A percentile compares a stretch with the other conserved stretches of the same genome.
These are phyloP conservation scores for Scelioninae gen. 1 DNA, from an alignment of 2,888 invertebrate genomes.

Conservation along the genomic window DNA sequence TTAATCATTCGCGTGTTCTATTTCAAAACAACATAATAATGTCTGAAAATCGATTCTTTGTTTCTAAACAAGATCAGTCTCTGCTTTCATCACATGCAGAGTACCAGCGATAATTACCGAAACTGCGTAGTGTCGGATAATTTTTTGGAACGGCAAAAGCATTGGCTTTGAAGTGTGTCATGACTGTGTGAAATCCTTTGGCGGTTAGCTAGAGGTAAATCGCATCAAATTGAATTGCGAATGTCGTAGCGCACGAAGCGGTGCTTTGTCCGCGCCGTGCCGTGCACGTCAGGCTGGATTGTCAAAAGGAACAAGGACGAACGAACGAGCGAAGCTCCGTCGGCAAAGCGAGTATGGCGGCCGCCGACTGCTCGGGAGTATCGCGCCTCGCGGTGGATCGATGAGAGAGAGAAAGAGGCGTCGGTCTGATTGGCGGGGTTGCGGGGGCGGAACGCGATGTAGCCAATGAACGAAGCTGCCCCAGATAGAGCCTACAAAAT, in stretches of 20 bases:
- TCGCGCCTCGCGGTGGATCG: constrained; percentile 68
- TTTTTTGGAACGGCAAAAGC: constrained; percentile 27
- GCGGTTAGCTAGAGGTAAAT: constrained; percentile 55
- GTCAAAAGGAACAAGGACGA: constrained; percentile 67
- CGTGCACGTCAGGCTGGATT: constrained; percentile 52
- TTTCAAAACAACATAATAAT: too few relatives aligned
- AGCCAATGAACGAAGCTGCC: constrained; percentile 83
- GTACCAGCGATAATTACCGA: too few relatives aligned
- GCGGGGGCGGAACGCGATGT: constrained; percentile 79
- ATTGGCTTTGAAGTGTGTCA: constrained; percentile 45
- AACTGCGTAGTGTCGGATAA: too few relatives aligned
- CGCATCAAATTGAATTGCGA: constrained; percentile 58
- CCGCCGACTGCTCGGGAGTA: constrained; percentile 63
- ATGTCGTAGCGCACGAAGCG: constrained; percentile 19
- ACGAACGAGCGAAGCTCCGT: constrained; percentile 22
- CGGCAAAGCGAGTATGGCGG: constrained; percentile 66
- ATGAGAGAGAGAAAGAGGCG: constrained; percentile 71
- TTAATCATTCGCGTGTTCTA: too few relatives aligned
- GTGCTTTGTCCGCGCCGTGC: constrained; percentile 52
- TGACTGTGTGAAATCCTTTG: constrained; percentile 38
- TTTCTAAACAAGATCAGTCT: too few relatives aligned
- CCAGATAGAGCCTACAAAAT: constrained; percentile 82
- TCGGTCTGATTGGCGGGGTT: constrained; percentile 80
- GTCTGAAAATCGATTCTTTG: too few relatives aligned
- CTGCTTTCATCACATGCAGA: too few relatives aligned